Percentiles rank a stretch among this genome's conserved stretches.
These are phyloP conservation scores for Trematocara variabile DNA, from an alignment of 2,113 vertebrate species.

Conservation along the genomic window DNA sequence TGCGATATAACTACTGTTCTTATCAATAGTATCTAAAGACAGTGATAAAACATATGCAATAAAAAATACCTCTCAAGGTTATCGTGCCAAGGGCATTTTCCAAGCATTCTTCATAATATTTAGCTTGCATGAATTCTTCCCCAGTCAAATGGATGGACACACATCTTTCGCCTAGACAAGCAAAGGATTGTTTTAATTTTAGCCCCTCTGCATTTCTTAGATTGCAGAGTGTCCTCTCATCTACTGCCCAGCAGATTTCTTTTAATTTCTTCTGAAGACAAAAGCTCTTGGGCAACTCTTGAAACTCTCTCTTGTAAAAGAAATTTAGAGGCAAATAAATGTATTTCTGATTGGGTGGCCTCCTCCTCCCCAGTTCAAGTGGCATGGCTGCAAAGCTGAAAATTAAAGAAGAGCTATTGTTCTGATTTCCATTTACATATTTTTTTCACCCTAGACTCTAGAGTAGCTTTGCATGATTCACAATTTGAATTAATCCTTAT, in stretches of 20 bases:
- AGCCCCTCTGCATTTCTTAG: conserved; percentile 21
- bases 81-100: background rate
- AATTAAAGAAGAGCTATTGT: background rate
- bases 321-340: background rate
- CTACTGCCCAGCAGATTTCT: background rate
- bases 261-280: background rate
- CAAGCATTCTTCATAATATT: conserved; percentile 9
- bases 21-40: background rate
- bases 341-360: background rate
- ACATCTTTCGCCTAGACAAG: conserved; percentile 14
- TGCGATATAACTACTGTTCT: background rate
- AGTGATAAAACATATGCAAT: conserved; percentile 11
- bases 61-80: conserved; percentile 21
- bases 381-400: background rate
- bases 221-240: conserved; percentile 18
- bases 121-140: conserved; percentile 3
- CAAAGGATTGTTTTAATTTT: conserved; percentile 24
- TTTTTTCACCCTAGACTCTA: background rate
- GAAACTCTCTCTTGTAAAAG: background rate
- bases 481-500: background rate
- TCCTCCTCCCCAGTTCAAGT: background rate
- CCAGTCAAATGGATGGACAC: conserved; percentile 15
- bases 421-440: background rate
- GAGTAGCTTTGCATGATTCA: background rate
- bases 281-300: background rate